Base-by-base conservation (phyloP, 1,140 invertebrate genomes). In the Microvelia longipes region DNA sequence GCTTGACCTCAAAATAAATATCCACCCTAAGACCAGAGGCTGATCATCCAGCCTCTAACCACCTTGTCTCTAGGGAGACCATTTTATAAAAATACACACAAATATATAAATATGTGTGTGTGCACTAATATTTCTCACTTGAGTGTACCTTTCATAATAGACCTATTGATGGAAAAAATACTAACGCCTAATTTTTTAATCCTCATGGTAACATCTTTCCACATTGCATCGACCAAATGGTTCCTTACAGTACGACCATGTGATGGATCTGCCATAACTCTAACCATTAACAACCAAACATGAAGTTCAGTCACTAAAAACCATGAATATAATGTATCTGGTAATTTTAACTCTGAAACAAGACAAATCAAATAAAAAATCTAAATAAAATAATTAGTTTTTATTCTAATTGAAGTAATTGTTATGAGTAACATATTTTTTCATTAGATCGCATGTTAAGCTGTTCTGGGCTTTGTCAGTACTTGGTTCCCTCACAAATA, bases 241-340 rank as follows among this genome's bases (percentile, higher is more conserved):
- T 92, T 90, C 74, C 90, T 83, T n/a, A 90, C 75, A 74, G 83
- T 80, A 74, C 83, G 77, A 1, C 92, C 92, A 75, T 88, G 80
- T 50, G 87, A 82, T 73, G 85, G 88, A 79, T 92, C 89, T 28
- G 87, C 85, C 89, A 92, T 92, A 2, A 86, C 83, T 63, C 91
- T 82, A 19, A 87, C 83, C 71, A 73, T 73, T 11, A 93, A 73
- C 81, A 94, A 85, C 92, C 92, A 94, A 0, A 93, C 83, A 78
- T 94, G 91, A 24, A 94, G 79, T 78, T 93, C 91, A 1, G 89
- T 91, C 1, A 93, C 80, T 1, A 87, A 76, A 78, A 92, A 94
- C 91, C 91, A 93, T 0, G 91, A 91, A 73, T 84, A 84, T 77
- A 91, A 91, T 30, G 90, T 91, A 74, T 94, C 91, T 26, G 85